Conservation (phyloP, 2,888 invertebrate species). For the Adelphocoris suturalis region DNA sequence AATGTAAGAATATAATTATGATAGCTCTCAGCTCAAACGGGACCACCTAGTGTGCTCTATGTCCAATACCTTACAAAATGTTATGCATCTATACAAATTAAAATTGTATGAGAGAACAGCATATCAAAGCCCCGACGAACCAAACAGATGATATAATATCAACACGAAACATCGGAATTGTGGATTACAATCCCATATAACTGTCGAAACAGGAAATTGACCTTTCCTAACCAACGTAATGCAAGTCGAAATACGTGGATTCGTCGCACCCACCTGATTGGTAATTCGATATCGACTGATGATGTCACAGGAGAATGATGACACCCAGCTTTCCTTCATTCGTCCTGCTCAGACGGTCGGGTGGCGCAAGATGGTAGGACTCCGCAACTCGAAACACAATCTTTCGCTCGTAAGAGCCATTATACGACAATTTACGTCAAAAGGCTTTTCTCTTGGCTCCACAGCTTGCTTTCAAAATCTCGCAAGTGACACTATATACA, state of each 20-base stretch:
- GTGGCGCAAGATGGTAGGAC: not conserved
- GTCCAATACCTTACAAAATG: no score
- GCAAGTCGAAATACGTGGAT: not conserved
- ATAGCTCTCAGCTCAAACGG: no score
- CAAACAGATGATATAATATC: no score
- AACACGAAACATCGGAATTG: no score
- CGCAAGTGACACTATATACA: no score
- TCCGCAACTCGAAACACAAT: not conserved
- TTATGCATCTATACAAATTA: no score
- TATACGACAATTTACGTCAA: not conserved
- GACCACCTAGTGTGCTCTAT: no score
- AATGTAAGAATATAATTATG: no score
- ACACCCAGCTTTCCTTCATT: constrained; percentile 11
- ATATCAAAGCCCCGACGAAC: no score
- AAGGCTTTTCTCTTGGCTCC: not conserved
- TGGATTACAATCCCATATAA: no score
- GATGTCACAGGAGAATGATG: constrained; percentile 23
- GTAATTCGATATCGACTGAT: constrained; percentile 1
- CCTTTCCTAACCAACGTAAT: not conserved
- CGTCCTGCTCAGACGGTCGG: not conserved
- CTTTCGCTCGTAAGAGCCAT: not conserved
- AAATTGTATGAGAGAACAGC: no score
- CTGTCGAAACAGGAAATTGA: not conserved
- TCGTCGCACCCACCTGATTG: not conserved
- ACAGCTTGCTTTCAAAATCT: not conserved